Percentiles rank a stretch among this genome's conserved stretches.
Evolutionary conservation across 2,888 invertebrate genomes (phyloP).

Genomic region (Lamellibrachia columna): DNA sequence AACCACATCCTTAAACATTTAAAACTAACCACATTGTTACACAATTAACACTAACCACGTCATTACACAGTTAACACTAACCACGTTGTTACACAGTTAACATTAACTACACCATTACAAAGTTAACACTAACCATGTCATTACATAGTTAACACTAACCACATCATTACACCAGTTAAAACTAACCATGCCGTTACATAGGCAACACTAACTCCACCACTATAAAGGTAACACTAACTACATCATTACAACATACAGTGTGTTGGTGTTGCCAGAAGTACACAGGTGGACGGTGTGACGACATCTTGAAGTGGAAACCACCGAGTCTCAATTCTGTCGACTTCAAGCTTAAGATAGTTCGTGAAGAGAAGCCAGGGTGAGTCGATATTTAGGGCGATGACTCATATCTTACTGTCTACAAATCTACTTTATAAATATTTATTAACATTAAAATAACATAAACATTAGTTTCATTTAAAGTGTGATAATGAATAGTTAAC

Average conservation of each 20-base stretch:
- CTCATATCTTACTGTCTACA: background rate
- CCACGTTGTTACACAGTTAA: no score
- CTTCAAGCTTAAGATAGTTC: slow-evolving; percentile 86
- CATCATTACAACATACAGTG: background rate
- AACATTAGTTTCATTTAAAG: no score
- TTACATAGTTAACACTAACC: background rate
- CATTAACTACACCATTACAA: no score
- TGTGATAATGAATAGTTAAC: no score
- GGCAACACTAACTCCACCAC: background rate
- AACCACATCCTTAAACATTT: no score
- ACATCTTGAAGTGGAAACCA: slow-evolving; percentile 98
- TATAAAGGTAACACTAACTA: background rate
- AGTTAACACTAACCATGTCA: background rate
- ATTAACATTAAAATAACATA: no score
- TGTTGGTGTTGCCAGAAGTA: slow-evolving; percentile 74
- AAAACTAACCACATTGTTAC: no score
- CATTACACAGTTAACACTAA: no score
- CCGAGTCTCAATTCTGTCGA: slow-evolving; percentile 93
- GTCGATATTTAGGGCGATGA: background rate
- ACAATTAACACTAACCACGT: no score
- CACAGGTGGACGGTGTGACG: slow-evolving; percentile 80
- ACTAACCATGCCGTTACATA: background rate
- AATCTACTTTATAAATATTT: no score
- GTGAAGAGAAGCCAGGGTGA: slow-evolving; percentile 65
- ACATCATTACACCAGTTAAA: background rate